Evolutionary conservation across 1,140 invertebrate genomes (phyloP).

Genomic region (Drosophila gunungcola): DNA sequence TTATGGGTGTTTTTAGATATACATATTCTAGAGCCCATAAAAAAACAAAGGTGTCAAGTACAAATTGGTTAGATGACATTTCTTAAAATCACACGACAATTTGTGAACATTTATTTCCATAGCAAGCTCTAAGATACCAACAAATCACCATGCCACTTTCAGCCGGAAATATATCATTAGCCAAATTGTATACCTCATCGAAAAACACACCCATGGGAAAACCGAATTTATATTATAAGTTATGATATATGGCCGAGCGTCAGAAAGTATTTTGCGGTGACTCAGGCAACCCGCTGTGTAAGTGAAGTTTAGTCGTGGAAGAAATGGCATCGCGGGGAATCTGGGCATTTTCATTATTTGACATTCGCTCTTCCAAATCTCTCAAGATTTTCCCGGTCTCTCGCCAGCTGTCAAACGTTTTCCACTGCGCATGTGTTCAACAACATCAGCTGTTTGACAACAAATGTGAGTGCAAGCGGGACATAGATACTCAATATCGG

Average conservation of each 20-base stretch:
- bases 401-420: conserved; percentile 50
- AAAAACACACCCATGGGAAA: conserved; percentile 24
- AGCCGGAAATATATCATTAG: conserved; percentile 57
- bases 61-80: conserved; percentile 27
- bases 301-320: conserved; percentile 38
- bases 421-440: conserved; percentile 46
- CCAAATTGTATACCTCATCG: conserved; percentile 39
- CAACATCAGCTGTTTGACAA: conserved; percentile 64
- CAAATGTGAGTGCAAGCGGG: conserved; percentile 64
- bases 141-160: conserved; percentile 30
- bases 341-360: conserved; percentile 27
- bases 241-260: conserved; percentile 39
- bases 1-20: neutral
- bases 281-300: conserved; percentile 29
- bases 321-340: conserved; percentile 19
- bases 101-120: conserved; percentile 46
- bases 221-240: conserved; percentile 17
- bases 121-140: conserved; percentile 10
- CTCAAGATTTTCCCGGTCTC: conserved; percentile 13
- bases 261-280: conserved; percentile 44
- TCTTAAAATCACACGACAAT: conserved; percentile 28
- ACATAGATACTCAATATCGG: conserved; percentile 13
- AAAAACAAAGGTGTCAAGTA: neutral
- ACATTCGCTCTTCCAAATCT: conserved; percentile 12
- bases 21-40: neutral